These are phyloP conservation scores for Eolophus roseicapilla DNA, from an alignment of 2,113 vertebrate species.

Conservation along the genomic window DNA sequence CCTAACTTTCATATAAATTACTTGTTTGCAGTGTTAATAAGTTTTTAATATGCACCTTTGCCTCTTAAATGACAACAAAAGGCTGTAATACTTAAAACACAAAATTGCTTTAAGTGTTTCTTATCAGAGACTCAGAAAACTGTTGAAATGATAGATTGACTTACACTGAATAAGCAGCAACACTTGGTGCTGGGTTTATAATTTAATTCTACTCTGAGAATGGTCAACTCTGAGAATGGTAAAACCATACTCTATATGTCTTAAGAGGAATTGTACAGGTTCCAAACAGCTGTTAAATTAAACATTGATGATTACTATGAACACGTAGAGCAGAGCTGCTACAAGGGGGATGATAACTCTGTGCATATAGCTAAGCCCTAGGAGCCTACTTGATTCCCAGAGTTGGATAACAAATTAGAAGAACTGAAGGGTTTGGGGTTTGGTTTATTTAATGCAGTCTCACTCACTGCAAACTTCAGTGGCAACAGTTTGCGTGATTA, in stretches of 20 bases:
- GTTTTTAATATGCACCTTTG: neutral
- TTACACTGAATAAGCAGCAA: slow-evolving; percentile 36
- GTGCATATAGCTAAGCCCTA: neutral
- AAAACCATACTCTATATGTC: slow-evolving; percentile 23
- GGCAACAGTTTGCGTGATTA: accelerated
- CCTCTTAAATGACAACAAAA: neutral
- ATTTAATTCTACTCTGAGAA: slow-evolving; percentile 60
- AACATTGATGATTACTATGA: slow-evolving; percentile 48
- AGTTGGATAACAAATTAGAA: neutral
- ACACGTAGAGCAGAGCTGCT: slow-evolving; percentile 36
- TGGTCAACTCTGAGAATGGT: slow-evolving; percentile 32
- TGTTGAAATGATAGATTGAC: slow-evolving; percentile 15
- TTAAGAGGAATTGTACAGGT: slow-evolving; percentile 18
- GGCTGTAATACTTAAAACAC: neutral
- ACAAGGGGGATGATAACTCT: slow-evolving; percentile 25
- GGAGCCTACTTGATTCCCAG: neutral
- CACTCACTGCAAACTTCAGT: neutral
- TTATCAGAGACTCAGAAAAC: slow-evolving; percentile 29
- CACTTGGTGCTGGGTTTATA: slow-evolving; percentile 57
- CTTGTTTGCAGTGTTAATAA: neutral
- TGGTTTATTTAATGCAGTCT: neutral
- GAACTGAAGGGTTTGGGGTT: neutral
- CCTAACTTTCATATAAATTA: neutral
- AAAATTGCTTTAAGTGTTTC: slow-evolving; percentile 3
- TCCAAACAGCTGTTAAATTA: slow-evolving; percentile 71